phyloP scores from a whole-genome alignment of 2,888 invertebrate genomes.

The Gordius sp. region DNA sequence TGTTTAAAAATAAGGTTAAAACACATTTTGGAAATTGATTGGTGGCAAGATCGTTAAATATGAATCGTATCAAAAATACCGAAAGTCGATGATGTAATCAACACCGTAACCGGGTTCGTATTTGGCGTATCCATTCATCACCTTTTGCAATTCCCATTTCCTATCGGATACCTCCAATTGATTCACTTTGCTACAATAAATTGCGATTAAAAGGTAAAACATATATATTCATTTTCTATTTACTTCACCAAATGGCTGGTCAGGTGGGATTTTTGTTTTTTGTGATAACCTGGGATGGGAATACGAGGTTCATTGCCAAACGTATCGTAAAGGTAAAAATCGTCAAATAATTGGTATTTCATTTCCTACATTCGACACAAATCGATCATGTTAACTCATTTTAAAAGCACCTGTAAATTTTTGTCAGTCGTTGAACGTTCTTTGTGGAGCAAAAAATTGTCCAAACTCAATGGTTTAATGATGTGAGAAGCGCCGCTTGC shows the following conservation, averaged over 20 bases:
- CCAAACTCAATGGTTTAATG: no score
- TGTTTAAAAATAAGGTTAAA: no score
- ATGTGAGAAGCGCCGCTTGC: no score
- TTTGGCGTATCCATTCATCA: neutral
- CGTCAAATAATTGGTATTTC: constrained; percentile 10
- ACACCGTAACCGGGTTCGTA: neutral
- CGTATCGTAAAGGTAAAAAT: neutral
- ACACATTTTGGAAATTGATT: neutral
- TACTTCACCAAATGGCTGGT: neutral
- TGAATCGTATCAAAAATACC: neutral
- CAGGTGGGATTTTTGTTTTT: neutral
- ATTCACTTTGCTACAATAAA: neutral
- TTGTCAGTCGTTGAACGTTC: no score
- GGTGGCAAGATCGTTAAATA: no score
- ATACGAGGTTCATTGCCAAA: constrained; percentile 9
- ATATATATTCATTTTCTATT: no score
- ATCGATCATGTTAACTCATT: no score
- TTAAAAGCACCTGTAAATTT: no score
- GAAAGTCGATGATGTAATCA: neutral
- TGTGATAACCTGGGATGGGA: neutral
- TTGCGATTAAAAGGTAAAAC: no score
- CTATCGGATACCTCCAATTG: neutral
- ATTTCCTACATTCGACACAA: no score
- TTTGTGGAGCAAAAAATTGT: no score
- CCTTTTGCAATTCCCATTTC: constrained; percentile 9